A percentile compares a stretch with the other conserved stretches of the same genome.
These are phyloP conservation scores for Urophycis tenuis DNA, from an alignment of 2,797 vertebrate species.

Conservation along the genomic window DNA sequence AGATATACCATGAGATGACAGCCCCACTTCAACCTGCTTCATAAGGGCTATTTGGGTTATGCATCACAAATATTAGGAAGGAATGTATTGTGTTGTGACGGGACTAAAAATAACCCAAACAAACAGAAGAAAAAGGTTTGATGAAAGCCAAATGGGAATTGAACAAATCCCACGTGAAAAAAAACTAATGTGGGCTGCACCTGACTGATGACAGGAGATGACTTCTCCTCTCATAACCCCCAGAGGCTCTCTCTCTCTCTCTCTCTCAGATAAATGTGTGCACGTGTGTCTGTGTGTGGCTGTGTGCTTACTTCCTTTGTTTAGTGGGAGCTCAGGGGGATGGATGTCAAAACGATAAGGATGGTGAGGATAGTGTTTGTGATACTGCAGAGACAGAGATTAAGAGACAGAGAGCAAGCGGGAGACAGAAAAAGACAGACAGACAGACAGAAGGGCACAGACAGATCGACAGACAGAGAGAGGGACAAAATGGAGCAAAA, in stretches of 20 bases:
- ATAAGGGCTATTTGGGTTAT: not conserved
- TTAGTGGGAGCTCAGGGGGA: conserved; percentile 22
- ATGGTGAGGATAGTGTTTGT: too few species aligned
- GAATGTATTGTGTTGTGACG: not conserved
- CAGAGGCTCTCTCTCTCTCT: not conserved
- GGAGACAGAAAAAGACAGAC: too few species aligned
- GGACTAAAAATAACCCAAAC: not conserved
- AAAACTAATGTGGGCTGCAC: not conserved
- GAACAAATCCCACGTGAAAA: not conserved
- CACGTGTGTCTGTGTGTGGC: not conserved
- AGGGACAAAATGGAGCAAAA: too few species aligned
- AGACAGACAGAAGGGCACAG: too few species aligned
- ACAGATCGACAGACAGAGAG: too few species aligned
- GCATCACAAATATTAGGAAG: not conserved
- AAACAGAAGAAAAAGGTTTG: not conserved
- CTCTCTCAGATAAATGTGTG: not conserved
- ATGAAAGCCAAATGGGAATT: not conserved
- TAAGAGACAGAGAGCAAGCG: too few species aligned
- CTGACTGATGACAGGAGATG: not conserved
- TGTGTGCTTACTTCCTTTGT: not conserved
- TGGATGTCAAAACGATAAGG: conserved; percentile 44
- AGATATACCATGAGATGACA: too few species aligned
- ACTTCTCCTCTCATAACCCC: not conserved
- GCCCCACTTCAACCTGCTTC: too few species aligned
- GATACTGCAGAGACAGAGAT: too few species aligned